Base-by-base conservation (phyloP, 2,888 invertebrate genomes). In the Rhaphigaster nebulosa region DNA sequence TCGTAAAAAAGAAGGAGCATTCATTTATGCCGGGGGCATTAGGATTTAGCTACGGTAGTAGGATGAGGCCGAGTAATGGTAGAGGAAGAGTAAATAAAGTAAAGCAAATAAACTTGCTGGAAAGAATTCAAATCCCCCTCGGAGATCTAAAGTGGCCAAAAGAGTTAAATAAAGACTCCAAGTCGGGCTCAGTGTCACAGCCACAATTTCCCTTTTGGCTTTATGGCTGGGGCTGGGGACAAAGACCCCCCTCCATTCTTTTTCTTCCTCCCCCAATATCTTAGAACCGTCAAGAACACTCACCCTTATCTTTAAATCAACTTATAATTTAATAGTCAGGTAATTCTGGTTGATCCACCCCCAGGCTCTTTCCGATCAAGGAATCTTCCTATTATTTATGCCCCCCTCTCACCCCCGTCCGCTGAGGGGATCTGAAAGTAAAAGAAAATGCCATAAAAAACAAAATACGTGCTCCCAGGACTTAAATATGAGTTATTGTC, bases 211-310 rank as follows among this genome's bases (percentile, higher is more conserved):
- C 41, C 89, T 89, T 65, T 65, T 41, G 54, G 56, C 60, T 41
- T 89, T 60, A 65, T 50, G 41, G 56, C 70, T 70, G 70, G 70
- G 70, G 70, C 34, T 70, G 70, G 70, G 70, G 70, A 70, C 70
- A 70, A 70, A 70, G 70, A 70, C 70, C 70, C 70, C 70, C 70
- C 34, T 34, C 70, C 70, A 70, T 70, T 70, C 70, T 70, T 70
- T 70, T 70, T 70, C 70, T 70, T 34, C 70, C 70, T 70, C 70
- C 70, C 70, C 70, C 70, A 70, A 70, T 70, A 70, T 70, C 70
- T 70, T 70, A 70, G 70, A 70, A 70, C 90, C 76, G 70, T 54
- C 90, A 70, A 34, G 52, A n/a, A 90, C 90, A 80, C 90, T 54
- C 90, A 65, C 90, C 34, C 76, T 54, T 80, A 70, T 41, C 45